Evolutionary conservation across 1,140 invertebrate species (phyloP).

Genomic region (honey bee (Apis mellifera)): Amel_HAv3.1 CM009931.2:14257001-14257500

Average conservation of each 20-base stretch:
- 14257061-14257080: conserved; percentile 88
- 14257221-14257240: conserved; percentile 81
- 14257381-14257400: conserved; percentile 83
- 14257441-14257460: conserved; percentile 28
- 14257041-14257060: conserved; percentile 95
- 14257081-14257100: conserved; percentile 79
- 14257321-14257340: conserved; percentile 83
- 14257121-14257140: conserved; percentile 88
- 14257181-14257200: neutral
- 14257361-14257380: conserved; percentile 70
- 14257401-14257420: conserved; percentile 85
- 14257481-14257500: too few species aligned
- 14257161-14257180: conserved; percentile 25
- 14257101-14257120: conserved; percentile 80
- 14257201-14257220: neutral
- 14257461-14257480: too few species aligned
- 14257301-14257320: conserved; percentile 77
- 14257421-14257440: conserved; percentile 89
- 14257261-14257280: conserved; percentile 88
- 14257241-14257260: conserved; percentile 86
- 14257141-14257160: conserved; percentile 90
- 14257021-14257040: conserved; percentile 95
- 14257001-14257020: conserved; percentile 94
- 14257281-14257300: conserved; percentile 83
- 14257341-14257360: conserved; percentile 83